Evolutionary conservation across 23 tunicate species (phyloP).

Genomic region (Halocynthia aurantium): DNA sequence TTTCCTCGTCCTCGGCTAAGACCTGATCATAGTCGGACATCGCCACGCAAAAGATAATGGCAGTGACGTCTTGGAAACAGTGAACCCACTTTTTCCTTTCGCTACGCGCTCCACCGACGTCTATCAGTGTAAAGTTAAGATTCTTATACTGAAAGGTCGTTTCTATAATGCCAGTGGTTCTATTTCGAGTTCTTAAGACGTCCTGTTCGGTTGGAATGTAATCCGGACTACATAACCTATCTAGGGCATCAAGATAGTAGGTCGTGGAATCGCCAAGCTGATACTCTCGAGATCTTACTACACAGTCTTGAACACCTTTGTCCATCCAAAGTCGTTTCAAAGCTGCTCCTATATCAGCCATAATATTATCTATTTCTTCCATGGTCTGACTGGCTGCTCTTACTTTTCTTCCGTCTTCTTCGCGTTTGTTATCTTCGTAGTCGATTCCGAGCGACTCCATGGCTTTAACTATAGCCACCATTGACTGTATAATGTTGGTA

Average conservation of each 20-base stretch:
- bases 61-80: conserved; percentile 75
- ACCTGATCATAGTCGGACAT: conserved; percentile 75
- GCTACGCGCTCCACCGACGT: conserved; percentile 75
- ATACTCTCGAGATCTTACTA: conserved; percentile 58
- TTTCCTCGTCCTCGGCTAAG: conserved; percentile 66
- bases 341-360: conserved; percentile 69
- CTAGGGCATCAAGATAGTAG: conserved; percentile 67
- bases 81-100: conserved; percentile 80
- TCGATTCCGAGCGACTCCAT: conserved; percentile 65
- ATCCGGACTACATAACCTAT: conserved; percentile 49
- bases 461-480: conserved; percentile 83
- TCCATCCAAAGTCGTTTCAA: conserved; percentile 69
- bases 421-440: conserved; percentile 31
- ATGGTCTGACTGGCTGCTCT: conserved; percentile 39
- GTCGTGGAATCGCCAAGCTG: conserved; percentile 96
- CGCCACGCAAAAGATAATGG: conserved; percentile 68
- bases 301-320: conserved; percentile 47
- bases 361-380: conserved; percentile 52
- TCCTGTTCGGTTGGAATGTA: conserved; percentile 95
- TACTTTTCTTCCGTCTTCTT: conserved; percentile 42
- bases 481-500: conserved; percentile 73
- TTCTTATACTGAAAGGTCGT: conserved; percentile 79
- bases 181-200: conserved; percentile 84
- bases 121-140: conserved; percentile 55
- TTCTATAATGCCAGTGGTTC: conserved; percentile 96